Base-by-base conservation (phyloP, 2,888 invertebrate genomes). In the Latrodectus hesperus region DNA sequence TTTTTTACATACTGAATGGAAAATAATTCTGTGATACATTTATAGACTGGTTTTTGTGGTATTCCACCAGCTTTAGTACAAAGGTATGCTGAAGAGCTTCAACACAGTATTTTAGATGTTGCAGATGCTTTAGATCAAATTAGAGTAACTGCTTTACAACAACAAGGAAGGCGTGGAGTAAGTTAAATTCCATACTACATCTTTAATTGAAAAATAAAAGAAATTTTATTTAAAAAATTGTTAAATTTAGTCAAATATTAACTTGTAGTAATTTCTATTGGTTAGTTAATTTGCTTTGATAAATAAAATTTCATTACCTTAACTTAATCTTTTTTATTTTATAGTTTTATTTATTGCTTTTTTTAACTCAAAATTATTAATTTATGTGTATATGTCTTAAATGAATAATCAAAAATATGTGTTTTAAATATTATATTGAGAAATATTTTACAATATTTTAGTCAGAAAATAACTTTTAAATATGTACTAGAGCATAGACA, bases 41-140 rank as follows among this genome's bases (percentile, higher is more conserved):
- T 81, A 71, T 22, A 92, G 92, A 90, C 90, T 89, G 92, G 92
- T 55, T 91, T 91, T 78, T 92, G 92, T 90, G 92, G 92, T 53
- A 92, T 92, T 80, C 92, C 92, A 49, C 91, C 92, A 8, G 90
- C 92, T 71, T 89, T 92, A 77, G 91, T 92, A 3, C 92, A 92
- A 90, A 90, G 92, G 67, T 92, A 92, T 89, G 91, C 92, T 6
- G 92, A 92, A 89, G 92, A 92, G 88, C 90, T 92, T 75, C 90
- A 91, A 79, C 91, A 91, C 71, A 91, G 92, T 75, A 89, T 92
- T 22, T 89, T 90, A 52, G 91, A 91, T 89, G 91, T 92, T 51
- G 91, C 92, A 6, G 90, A 91, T 53, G 91, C 91, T 51, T 86
- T 92, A 76, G 92, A 92, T 84, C 91, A 92, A 82, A 90, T 92